Percentiles rank a stretch among this genome's conserved stretches.
phyloP scores from a whole-genome alignment of 1,140 invertebrate species.

The Chelonus insularis region DNA sequence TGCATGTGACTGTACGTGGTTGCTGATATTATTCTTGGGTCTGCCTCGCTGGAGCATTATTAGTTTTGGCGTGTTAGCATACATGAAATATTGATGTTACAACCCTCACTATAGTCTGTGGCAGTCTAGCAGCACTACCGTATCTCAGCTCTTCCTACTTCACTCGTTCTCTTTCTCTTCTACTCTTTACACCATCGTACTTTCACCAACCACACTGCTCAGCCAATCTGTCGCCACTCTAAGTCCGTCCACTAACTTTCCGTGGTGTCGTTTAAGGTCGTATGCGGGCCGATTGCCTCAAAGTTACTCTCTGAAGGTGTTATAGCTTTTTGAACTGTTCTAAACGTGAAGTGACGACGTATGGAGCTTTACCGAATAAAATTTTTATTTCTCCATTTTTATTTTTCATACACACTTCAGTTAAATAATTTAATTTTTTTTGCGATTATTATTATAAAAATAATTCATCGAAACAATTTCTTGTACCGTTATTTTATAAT shows the following conservation, averaged over 20 bases:
- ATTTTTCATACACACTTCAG: neutral
- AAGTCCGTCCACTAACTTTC: constrained; percentile 22
- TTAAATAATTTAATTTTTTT: neutral
- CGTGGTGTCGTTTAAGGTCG: constrained; percentile 17
- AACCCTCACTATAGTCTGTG: constrained; percentile 32
- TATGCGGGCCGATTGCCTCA: constrained; percentile 25
- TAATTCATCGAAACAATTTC: too few relatives aligned
- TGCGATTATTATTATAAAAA: too few relatives aligned
- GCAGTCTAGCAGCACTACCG: constrained; percentile 19
- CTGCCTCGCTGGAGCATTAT: constrained; percentile 57
- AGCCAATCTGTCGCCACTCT: constrained; percentile 7
- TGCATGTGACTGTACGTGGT: constrained; percentile 30
- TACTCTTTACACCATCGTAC: neutral
- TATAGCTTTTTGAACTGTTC: constrained; percentile 27
- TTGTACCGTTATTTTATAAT: too few relatives aligned
- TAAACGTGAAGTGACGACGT: constrained; percentile 8
- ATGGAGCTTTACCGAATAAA: neutral
- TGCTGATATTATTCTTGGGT: constrained; percentile 60
- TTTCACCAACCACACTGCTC: constrained; percentile 13
- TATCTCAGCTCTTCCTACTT: constrained; percentile 17
- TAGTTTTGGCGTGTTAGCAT: constrained; percentile 61
- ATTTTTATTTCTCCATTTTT: neutral
- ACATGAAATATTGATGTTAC: constrained; percentile 63
- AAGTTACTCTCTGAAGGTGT: constrained; percentile 28
- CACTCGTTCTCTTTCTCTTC: constrained; percentile 23